Evolutionary conservation across 2,888 invertebrate species (phyloP), one percentile per base, ranked within the genome.

Genomic region (Hyles lineata): DNA sequence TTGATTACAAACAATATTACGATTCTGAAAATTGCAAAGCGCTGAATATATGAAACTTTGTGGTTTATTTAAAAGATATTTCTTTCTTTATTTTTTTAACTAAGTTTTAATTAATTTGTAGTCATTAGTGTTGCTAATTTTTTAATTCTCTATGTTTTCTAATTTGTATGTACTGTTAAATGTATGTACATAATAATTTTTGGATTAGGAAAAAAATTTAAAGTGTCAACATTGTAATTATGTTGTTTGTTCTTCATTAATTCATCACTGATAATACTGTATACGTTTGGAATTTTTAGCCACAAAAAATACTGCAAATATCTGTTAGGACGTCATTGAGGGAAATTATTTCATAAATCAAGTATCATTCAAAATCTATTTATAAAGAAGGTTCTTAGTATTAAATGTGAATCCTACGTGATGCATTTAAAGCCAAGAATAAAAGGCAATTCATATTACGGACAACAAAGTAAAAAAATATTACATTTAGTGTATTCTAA

Each of bases 391-490:
- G 15, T 43, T 43, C 43, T 43, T 15, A 43, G 43, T 43, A 32
- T 63, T 21, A 67, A 67, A 23, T 23, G 43, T 43, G 15, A 63
- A 67, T 0, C 60, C 25, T 23, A 19, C 35, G 17, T 15, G 17
- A 50, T 67, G 23, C 43, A 50, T 21, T 23, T 15, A 23, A 67
- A 4, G 21, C 50, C 50, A 50, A 67, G 67, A 67, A 67, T 50
- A 67, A 67, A 67, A 43, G 23, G 23, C 23, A 50, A 67, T 67
- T 50, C 67, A 67, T 67, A 43, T 67, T 43, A 67, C 23, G 50
- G 50, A 43, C 43, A 67, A 67, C 9, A 67, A 67, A 55, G 43
- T 43, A 50, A 50, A 67, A 43, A 43, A 43, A 17, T 23, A 67
- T 67, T 50, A 29, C 5, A 63, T 35, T 50, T 43, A 23, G 67